Base-by-base conservation (phyloP, 1,140 invertebrate genomes). In the Campoletis sonorensis region DNA sequence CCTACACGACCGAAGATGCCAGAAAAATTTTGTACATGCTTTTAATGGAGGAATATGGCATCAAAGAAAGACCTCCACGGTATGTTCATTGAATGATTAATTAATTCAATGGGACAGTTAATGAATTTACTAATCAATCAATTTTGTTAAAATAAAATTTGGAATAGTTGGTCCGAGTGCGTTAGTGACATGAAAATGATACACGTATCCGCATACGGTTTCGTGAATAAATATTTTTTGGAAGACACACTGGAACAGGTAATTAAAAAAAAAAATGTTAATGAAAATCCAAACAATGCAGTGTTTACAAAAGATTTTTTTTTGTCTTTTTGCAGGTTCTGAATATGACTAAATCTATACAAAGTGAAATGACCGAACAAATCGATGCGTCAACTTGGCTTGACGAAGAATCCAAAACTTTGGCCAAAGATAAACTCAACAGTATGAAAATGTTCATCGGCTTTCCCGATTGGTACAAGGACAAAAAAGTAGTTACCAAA, bases 341-440 rank as follows among this genome's bases (percentile, higher is more conserved):
- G 16, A 26, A 79, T 26, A 82, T 84, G 79, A 77, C 70, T 5
- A 49, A 84, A 78, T 64, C 79, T 64, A 81, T 81, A 21, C 80
- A 45, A 37, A n/a, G 18, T 8, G 78, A 45, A 26, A 61, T 84
- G 72, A 54, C n/a, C 51, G 92, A 95, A 49, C 90, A 96, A 15
- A 93, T 98, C 0, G 91, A 93, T 4, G 91, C 93, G 82, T 93
- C 95, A 0, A 93, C 93, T 61, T 98, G 97, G 97, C 97, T 98
- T 95, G 96, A 98, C 88, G 90, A 94, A 16, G 88, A 93, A 72
- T 97, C 97, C 0, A 96, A 95, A 91, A 78, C 90, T 33, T 93
- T 92, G 11, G 95, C 95, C 1, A 92, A 95, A 77, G 92, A 94
- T 83, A 97, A 97, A 89, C 94, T 94, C 0, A 92, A 93, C 30